phyloP scores from a whole-genome alignment of 2,888 invertebrate genomes.

The Tridacna crocea region DNA sequence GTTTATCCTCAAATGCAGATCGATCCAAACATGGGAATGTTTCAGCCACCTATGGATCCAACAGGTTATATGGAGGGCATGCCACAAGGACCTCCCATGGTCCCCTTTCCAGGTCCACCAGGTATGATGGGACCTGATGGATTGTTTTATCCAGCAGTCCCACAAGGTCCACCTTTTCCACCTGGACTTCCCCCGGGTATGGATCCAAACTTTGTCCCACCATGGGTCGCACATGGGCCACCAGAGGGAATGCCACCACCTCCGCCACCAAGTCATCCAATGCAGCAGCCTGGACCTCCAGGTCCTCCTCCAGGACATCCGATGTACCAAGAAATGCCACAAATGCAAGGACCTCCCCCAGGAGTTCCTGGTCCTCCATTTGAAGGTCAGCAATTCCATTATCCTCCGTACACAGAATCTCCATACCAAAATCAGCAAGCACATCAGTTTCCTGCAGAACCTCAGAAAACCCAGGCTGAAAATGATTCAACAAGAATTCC shows the following conservation, averaged over 20 bases:
- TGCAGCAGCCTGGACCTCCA: slow-evolving; percentile 30
- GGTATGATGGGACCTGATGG: slow-evolving; percentile 33
- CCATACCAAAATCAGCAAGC: background rate
- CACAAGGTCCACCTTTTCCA: slow-evolving; percentile 17
- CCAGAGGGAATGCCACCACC: slow-evolving; percentile 38
- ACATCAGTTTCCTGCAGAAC: background rate
- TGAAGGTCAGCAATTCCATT: background rate
- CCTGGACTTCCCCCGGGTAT: slow-evolving; percentile 15
- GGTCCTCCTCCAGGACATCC: slow-evolving; percentile 27
- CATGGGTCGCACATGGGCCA: slow-evolving; percentile 17
- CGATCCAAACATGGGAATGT: slow-evolving; percentile 52
- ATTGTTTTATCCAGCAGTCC: slow-evolving; percentile 14
- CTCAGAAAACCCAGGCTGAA: background rate
- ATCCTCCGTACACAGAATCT: background rate
- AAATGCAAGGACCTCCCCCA: background rate
- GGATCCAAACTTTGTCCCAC: slow-evolving; percentile 24
- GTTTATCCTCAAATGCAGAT: slow-evolving; percentile 36
- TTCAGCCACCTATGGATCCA: slow-evolving; percentile 29
- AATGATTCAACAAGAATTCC: background rate
- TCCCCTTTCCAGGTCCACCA: slow-evolving; percentile 22
- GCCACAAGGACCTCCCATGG: slow-evolving; percentile 31
- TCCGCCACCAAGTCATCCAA: slow-evolving; percentile 7
- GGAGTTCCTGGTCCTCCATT: slow-evolving; percentile 8
- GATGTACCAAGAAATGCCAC: slow-evolving; percentile 20
- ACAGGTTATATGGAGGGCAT: slow-evolving; percentile 31